phyloP scores from a whole-genome alignment of 2,888 invertebrate genomes.

The Hyposoter didymator region DNA sequence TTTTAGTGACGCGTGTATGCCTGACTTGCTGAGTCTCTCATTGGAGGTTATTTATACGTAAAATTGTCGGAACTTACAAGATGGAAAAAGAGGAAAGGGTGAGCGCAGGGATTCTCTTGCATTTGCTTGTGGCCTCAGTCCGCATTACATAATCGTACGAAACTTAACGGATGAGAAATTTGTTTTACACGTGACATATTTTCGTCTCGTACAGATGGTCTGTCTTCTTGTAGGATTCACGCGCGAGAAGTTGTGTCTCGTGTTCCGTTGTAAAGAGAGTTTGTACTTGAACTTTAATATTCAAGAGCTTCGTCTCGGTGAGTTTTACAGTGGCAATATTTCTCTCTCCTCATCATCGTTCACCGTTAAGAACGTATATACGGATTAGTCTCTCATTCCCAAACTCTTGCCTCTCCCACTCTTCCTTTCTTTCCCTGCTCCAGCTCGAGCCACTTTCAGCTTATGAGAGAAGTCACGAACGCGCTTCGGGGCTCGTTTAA shows the following conservation, averaged over 20 bases:
- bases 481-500: slow-evolving; percentile 61
- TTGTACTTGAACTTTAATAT: slow-evolving; percentile 61
- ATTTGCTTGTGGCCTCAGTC: slow-evolving; percentile 4
- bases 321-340: slow-evolving; percentile 41
- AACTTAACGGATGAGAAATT: slow-evolving; percentile 51
- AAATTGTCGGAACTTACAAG: slow-evolving; percentile 32
- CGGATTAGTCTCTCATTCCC: slow-evolving; percentile 53
- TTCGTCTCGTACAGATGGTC: slow-evolving; percentile 4
- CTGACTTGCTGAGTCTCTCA: slow-evolving; percentile 21
- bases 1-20: slow-evolving; percentile 21
- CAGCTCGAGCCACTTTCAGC: slow-evolving; percentile 32
- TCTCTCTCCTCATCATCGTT: slow-evolving; percentile 52
- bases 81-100: slow-evolving; percentile 3
- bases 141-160: slow-evolving; percentile 26
- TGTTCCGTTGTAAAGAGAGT: slow-evolving; percentile 54
- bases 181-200: slow-evolving; percentile 31
- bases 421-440: slow-evolving; percentile 14
- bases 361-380: slow-evolving; percentile 52
- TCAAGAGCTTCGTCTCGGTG: slow-evolving; percentile 50
- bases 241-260: background rate
- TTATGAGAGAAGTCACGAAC: slow-evolving; percentile 67
- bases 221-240: slow-evolving; percentile 23
- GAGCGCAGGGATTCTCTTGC: slow-evolving; percentile 1
- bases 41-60: slow-evolving; percentile 26
- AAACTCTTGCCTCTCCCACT: slow-evolving; percentile 27